A percentile compares a stretch with the other conserved stretches of the same genome.
These are phyloP conservation scores for Drosophila kambysellisi DNA, from an alignment of 2,888 invertebrate species.

Conservation along the genomic window DNA sequence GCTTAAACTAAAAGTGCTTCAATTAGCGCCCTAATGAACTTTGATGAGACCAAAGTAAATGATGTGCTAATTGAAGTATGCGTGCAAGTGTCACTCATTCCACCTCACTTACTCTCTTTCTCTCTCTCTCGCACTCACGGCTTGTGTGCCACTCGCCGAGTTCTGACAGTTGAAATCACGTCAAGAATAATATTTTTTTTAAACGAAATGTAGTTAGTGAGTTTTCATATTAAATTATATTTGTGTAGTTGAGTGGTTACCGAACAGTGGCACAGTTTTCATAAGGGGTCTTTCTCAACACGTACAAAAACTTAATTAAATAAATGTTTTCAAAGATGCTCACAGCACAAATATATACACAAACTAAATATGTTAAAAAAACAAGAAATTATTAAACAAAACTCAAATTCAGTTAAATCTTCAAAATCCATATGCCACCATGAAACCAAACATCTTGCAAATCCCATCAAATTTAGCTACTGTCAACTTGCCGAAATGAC, in stretches of 20 bases:
- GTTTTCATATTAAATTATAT: constrained; percentile 20
- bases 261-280: constrained; percentile 7
- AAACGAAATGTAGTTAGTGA: constrained; percentile 30
- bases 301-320: neutral
- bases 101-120: neutral
- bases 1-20: constrained; percentile 69
- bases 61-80: constrained; percentile 75
- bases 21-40: constrained; percentile 76
- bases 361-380: neutral
- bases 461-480: constrained; percentile 19
- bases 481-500: constrained; percentile 24
- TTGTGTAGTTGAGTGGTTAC: constrained; percentile 1
- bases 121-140: neutral
- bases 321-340: neutral
- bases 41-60: constrained; percentile 72
- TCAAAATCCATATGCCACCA: neutral
- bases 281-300: neutral
- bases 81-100: constrained; percentile 30
- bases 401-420: neutral
- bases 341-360: neutral
- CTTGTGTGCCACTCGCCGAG: neutral
- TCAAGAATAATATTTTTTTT: constrained; percentile 37
- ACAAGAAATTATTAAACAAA: neutral
- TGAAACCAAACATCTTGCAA: neutral
- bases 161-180: constrained; percentile 51